Evolutionary conservation across 2,113 vertebrate genomes (phyloP), one percentile per base, ranked within the genome.

Genomic region (Scopus umbretta): DNA sequence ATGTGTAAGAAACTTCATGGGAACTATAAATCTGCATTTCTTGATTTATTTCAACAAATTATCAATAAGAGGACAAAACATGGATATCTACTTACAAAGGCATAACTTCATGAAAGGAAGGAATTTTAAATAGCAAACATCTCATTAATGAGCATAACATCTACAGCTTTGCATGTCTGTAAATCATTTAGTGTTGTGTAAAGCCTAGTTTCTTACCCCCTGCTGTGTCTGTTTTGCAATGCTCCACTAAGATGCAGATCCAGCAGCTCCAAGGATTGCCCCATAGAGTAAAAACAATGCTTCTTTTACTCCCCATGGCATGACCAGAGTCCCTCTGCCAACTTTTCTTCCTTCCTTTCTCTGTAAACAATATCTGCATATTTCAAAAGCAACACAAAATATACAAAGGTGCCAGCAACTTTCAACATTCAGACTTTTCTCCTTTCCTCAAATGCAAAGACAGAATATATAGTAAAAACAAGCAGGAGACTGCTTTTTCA

Each of bases 221-320:
- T 93, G 34, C 92, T 56, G 86, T 52, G 63, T 67, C 75, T 94
- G 68, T 88, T 96, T 92, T 94, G 73, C 52, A 79, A 52, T 25
- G 30, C 71, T 94, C 47, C 56, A 86, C 65, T 89, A 89, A 91
- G 76, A 90, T 47, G 58, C 52, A 92, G 88, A 92, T 81, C 80
- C 83, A 92, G 70, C 25, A 84, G 53, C 76, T 79, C n/a, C 76
- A 88, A 67, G 4, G 2, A 62, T 94, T 87, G 83, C n/a, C 53
- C 72, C 49, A 65, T 58, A 61, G 86, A 94, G 73, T 87, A 96
- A 91, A 94, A 95, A 93, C 52, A 94, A 92, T 68, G 66, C 65
- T 92, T 74, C 61, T 56, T 89, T 96, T 95, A 86, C 56, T 88
- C 55, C 45, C 75, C 62, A 9, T 88, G 66, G 53, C 38, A 88